phyloP scores from a whole-genome alignment of 2,113 vertebrate species.

The Pristiophorus japonicus region DNA sequence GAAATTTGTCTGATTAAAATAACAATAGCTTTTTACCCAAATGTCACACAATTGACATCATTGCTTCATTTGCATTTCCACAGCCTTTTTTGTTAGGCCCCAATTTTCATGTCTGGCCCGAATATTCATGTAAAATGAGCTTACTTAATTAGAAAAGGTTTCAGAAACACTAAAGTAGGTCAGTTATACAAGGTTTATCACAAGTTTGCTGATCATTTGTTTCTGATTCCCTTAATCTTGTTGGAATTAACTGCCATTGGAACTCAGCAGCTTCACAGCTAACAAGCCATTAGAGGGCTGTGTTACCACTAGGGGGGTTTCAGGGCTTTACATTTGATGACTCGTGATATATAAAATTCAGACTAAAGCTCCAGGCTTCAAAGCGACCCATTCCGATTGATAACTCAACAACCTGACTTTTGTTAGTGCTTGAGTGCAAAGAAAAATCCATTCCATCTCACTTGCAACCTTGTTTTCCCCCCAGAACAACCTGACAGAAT shows the following conservation, averaged over 20 bases:
- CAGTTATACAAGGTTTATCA: not conserved
- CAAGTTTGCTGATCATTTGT: not conserved
- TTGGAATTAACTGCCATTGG: not conserved
- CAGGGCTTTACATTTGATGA: constrained; percentile 43
- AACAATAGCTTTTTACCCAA: not conserved
- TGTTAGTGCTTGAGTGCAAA: not conserved
- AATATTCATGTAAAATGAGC: not conserved
- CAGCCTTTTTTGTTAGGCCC: not conserved
- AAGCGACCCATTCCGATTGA: constrained; percentile 43
- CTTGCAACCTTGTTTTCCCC: constrained; percentile 29
- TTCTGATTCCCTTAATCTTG: not conserved
- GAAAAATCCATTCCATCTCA: not conserved
- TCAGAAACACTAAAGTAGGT: not conserved
- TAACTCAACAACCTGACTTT: constrained; percentile 41
- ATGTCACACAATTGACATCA: not conserved
- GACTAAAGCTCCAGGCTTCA: constrained; percentile 42
- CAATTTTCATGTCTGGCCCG: not conserved
- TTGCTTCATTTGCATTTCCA: not conserved
- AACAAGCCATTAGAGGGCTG: constrained; percentile 32
- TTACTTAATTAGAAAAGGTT: constrained; percentile 3
- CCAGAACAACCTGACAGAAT: constrained; percentile 86
- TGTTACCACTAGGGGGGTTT: constrained; percentile 41
- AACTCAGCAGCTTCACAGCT: not conserved
- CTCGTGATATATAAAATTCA: constrained; percentile 50
- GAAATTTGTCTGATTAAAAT: not conserved